Percentiles rank a stretch among this genome's conserved stretches.
phyloP scores from a whole-genome alignment of 2,113 vertebrate species.

The Madoqua kirkii region DNA sequence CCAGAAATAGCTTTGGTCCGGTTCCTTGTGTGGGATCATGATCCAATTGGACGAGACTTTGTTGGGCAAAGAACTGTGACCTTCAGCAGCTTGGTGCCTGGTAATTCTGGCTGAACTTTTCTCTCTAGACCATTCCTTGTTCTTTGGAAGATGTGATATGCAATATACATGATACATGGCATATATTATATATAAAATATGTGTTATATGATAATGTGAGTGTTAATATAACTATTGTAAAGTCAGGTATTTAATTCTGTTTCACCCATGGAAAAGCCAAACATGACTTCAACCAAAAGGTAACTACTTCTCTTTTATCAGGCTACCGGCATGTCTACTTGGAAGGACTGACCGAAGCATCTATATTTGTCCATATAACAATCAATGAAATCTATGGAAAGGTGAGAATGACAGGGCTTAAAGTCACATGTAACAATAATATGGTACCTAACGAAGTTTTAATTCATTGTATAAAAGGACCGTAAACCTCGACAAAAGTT shows the following conservation, averaged over 20 bases:
- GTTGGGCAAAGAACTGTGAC: conserved; percentile 96
- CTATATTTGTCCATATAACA: conserved; percentile 96
- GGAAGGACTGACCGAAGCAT: conserved; percentile 96
- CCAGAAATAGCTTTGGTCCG: conserved; percentile 93
- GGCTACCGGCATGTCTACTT: conserved; percentile 98
- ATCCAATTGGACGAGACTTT: conserved; percentile 96
- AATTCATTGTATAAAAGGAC: background rate
- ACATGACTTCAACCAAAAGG: background rate
- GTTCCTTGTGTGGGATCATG: conserved; percentile 98
- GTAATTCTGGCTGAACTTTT: conserved; percentile 77
- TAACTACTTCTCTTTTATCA: conserved; percentile 65
- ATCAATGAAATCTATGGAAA: conserved; percentile 98
- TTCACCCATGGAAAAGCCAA: background rate
- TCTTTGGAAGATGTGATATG: background rate
- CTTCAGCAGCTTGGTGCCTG: conserved; percentile 95
- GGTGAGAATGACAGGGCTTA: conserved; percentile 75
- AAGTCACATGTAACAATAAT: background rate
- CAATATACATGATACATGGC: background rate
- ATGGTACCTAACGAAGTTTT: background rate
- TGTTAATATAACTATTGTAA: background rate
- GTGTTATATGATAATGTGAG: background rate
- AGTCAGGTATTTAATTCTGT: background rate
- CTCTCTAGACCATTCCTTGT: background rate
- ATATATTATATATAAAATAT: background rate
- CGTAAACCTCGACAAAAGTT: background rate